Evolutionary conservation across 2,797 vertebrate species (phyloP), one percentile per base, ranked within the genome.

Genomic region (Astyanax mexicanus): DNA sequence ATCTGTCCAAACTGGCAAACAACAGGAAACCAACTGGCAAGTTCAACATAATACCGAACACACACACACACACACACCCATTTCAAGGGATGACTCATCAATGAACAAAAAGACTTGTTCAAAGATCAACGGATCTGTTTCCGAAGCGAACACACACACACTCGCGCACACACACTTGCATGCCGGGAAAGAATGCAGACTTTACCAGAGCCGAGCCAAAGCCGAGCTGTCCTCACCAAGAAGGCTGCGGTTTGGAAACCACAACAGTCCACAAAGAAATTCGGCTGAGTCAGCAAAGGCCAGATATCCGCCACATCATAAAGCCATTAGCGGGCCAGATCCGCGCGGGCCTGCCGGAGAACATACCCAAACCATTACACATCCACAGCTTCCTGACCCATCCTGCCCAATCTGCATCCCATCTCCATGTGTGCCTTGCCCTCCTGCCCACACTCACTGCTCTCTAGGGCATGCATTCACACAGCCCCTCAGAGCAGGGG

Each of bases 71-170:
- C 92, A 90, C 42, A 90, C 87, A 91, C 82, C 72, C 44, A 8
- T 44, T 25, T 40, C 62, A 84, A 90, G 90, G 92, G 88, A 37
- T 75, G 74, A 75, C 44, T 93, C 92, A 93, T 78, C 62, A 84
- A 89, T 87, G 82, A 91, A 92, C 86, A 92, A 92, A 92, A 91
- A 90, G 82, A 79, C 82, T 84, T 83, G 90, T 92, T 92, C 77
- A 92, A 90, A 84, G 23, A 54, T 47, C 27, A 69, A 73, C 23
- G 19, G 69, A 80, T 72, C 47, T 64, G 19, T 47, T 57, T 57
- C 44, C 47, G 12, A 52, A 62, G 0, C 2, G 6, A n/a, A n/a
- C 42, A 13, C 58, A 17, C 57, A 29, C 52, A 51, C 44, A 72
- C 27, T 79, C 58, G 65, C 65, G 72, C 60, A 66, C 72, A 45